These are phyloP conservation scores for Brenthis hecate DNA, from an alignment of 2,888 invertebrate species.

Conservation along the genomic window DNA sequence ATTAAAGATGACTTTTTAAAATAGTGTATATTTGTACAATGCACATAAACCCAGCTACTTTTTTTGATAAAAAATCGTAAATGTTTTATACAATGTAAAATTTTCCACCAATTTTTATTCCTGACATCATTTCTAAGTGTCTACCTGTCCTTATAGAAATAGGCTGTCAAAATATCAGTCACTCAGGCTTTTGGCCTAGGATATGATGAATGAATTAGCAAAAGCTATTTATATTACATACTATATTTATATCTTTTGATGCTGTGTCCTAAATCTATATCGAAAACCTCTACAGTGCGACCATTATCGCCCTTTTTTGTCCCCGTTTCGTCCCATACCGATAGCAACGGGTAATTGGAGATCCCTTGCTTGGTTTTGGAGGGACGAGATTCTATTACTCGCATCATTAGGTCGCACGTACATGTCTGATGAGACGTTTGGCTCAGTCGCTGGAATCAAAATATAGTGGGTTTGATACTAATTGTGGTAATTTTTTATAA, in stretches of 20 bases:
- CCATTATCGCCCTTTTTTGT: slow-evolving; percentile 73
- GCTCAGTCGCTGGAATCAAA: background rate
- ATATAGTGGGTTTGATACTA: background rate
- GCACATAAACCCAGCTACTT: too few species aligned
- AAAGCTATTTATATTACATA: too few species aligned
- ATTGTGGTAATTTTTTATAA: background rate
- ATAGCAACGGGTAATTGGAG: slow-evolving; percentile 76
- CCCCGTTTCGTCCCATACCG: slow-evolving; percentile 63
- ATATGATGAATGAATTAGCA: too few species aligned
- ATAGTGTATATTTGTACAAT: too few species aligned
- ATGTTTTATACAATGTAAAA: too few species aligned
- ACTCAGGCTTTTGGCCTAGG: too few species aligned
- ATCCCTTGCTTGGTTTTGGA: slow-evolving; percentile 56
- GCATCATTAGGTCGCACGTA: slow-evolving; percentile 56
- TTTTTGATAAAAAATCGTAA: too few species aligned
- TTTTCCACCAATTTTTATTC: too few species aligned
- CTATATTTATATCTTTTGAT: background rate
- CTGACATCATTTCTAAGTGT: too few species aligned
- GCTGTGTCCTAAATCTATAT: slow-evolving; percentile 26
- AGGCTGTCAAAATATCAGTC: too few species aligned
- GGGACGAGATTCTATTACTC: slow-evolving; percentile 56
- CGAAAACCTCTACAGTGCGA: slow-evolving; percentile 47
- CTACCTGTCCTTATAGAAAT: too few species aligned
- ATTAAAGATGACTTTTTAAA: too few species aligned
- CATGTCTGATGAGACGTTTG: slow-evolving; percentile 34